Evolutionary conservation across 2,113 vertebrate genomes (phyloP).

Genomic region (Zootoca vivipara): DNA sequence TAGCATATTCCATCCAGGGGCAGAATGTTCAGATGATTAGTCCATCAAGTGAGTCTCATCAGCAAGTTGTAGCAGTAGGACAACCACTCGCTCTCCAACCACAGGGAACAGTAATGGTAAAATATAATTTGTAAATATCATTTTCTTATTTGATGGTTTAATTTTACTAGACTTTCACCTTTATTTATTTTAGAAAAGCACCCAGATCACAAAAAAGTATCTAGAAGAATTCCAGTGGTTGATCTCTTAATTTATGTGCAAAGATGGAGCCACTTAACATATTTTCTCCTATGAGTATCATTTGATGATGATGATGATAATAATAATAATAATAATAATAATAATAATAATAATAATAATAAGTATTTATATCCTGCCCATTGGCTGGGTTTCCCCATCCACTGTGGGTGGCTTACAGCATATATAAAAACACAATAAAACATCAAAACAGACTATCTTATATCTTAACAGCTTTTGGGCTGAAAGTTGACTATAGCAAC

Average conservation of each 20-base stretch:
- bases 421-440: too few species aligned
- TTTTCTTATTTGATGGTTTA: constrained; percentile 9
- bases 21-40: constrained; percentile 97
- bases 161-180: neutral
- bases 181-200: neutral
- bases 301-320: too few species aligned
- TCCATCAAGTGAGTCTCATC: constrained; percentile 97
- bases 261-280: neutral
- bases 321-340: too few species aligned
- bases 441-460: too few species aligned
- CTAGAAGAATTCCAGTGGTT: neutral
- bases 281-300: neutral
- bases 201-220: neutral
- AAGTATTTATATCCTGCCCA: too few species aligned
- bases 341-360: too few species aligned
- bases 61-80: constrained; percentile 98
- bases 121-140: constrained; percentile 36
- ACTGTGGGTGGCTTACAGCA: too few species aligned
- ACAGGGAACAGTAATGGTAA: constrained; percentile 98
- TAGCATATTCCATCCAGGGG: constrained; percentile 97
- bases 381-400: too few species aligned
- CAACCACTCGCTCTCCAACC: constrained; percentile 93
- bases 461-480: too few species aligned
- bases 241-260: neutral
- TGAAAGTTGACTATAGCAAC: too few species aligned